Evolutionary conservation across 2,888 invertebrate genomes (phyloP).

Genomic region (Alviniconcha strummeri): DNA sequence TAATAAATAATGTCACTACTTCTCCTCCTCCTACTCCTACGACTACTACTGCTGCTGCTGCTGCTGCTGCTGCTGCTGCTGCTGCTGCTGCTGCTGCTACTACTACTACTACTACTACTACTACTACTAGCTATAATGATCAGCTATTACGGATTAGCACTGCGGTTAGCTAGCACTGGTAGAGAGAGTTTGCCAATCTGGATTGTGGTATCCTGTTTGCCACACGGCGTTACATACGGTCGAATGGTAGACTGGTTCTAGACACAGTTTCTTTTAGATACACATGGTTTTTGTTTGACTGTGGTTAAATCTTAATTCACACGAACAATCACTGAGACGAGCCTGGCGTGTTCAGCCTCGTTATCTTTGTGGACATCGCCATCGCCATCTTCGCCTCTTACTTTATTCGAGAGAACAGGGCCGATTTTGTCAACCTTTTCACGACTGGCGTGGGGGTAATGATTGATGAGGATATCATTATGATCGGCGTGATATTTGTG

Average conservation of each 20-base stretch:
- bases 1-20: too few relatives aligned
- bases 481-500: neutral
- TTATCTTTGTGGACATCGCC: neutral
- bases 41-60: neutral
- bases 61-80: neutral
- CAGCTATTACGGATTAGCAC: too few relatives aligned
- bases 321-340: too few relatives aligned
- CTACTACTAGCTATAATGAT: too few relatives aligned
- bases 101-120: neutral
- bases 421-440: too few relatives aligned
- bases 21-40: neutral
- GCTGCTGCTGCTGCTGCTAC: conserved; percentile 11
- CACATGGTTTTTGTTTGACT: neutral
- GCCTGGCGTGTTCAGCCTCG: neutral
- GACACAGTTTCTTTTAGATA: neutral
- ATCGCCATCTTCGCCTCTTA: neutral
- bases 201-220: too few relatives aligned
- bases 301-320: neutral
- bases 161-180: too few relatives aligned
- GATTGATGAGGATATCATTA: too few relatives aligned
- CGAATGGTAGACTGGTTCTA: too few relatives aligned
- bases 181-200: too few relatives aligned
- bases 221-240: too few relatives aligned
- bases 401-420: too few relatives aligned
- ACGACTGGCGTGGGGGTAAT: neutral